A percentile compares a stretch with the other conserved stretches of the same genome.
These are phyloP conservation scores for Glaucomys volans DNA, from an alignment of 2,113 vertebrate species.

Conservation along the genomic window DNA sequence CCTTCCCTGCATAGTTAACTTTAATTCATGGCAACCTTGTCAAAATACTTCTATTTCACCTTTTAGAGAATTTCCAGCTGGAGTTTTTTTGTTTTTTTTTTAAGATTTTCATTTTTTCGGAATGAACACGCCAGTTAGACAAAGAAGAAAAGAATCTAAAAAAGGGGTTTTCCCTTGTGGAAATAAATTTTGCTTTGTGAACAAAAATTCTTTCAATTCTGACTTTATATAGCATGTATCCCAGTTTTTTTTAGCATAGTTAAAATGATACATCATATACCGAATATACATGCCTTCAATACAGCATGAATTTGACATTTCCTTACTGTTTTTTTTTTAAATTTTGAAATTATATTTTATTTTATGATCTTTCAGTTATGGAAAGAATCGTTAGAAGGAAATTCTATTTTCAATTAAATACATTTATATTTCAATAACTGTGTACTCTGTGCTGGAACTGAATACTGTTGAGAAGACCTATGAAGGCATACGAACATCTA, in stretches of 20 bases:
- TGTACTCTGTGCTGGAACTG: background rate
- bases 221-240: background rate
- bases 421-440: background rate
- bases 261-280: background rate
- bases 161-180: background rate
- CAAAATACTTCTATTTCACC: constrained; percentile 70
- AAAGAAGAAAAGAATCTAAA: background rate
- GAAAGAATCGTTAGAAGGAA: background rate
- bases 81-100: background rate
- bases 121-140: background rate
- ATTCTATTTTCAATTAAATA: background rate
- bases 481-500: background rate
- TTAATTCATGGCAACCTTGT: constrained; percentile 54
- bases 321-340: too few species aligned
- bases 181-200: background rate
- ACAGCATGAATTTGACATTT: background rate
- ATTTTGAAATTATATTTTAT: background rate
- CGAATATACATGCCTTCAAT: background rate
- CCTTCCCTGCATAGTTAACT: constrained; percentile 20
- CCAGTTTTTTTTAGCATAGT: background rate
- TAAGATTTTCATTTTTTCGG: background rate
- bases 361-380: background rate
- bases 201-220: constrained; percentile 22
- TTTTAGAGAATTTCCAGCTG: constrained; percentile 62
- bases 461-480: background rate